Evolutionary conservation across 2,113 vertebrate species (phyloP).

Genomic region (Atractosteus spatula): DNA sequence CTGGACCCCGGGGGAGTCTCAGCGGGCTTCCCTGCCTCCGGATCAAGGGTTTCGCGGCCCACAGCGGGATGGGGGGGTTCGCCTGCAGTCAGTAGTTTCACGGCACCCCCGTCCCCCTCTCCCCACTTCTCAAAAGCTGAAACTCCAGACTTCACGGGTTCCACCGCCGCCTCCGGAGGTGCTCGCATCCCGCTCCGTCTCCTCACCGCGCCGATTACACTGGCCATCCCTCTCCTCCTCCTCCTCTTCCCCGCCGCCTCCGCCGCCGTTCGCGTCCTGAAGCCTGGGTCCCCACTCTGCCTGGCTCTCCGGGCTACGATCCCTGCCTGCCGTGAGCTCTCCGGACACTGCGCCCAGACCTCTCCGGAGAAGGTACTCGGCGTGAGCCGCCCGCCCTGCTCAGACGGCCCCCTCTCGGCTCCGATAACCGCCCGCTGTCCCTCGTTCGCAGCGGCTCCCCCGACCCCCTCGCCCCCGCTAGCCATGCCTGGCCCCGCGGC

Average conservation of each 20-base stretch:
- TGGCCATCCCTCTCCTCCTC: slow-evolving; percentile 54
- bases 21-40: slow-evolving; percentile 19
- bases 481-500: slow-evolving; percentile 92
- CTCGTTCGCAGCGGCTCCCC: slow-evolving; percentile 44
- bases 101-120: slow-evolving; percentile 23
- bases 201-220: slow-evolving; percentile 36
- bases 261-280: slow-evolving; percentile 42
- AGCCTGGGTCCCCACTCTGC: slow-evolving; percentile 49
- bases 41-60: slow-evolving; percentile 41
- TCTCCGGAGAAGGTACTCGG: neutral
- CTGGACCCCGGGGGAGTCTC: slow-evolving; percentile 37
- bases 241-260: slow-evolving; percentile 28
- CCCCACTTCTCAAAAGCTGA: slow-evolving; percentile 35
- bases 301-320: slow-evolving; percentile 46
- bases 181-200: slow-evolving; percentile 19
- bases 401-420: neutral
- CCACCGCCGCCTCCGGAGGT: slow-evolving; percentile 44
- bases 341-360: slow-evolving; percentile 25
- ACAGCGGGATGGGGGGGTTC: slow-evolving; percentile 37
- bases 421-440: slow-evolving; percentile 41
- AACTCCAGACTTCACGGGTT: slow-evolving; percentile 35
- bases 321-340: slow-evolving; percentile 30
- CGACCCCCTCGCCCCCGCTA: slow-evolving; percentile 56
- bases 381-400: neutral
- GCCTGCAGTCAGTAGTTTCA: slow-evolving; percentile 31